Evolutionary conservation across 2,113 vertebrate species (phyloP).

Genomic region (Gavia stellata): DNA sequence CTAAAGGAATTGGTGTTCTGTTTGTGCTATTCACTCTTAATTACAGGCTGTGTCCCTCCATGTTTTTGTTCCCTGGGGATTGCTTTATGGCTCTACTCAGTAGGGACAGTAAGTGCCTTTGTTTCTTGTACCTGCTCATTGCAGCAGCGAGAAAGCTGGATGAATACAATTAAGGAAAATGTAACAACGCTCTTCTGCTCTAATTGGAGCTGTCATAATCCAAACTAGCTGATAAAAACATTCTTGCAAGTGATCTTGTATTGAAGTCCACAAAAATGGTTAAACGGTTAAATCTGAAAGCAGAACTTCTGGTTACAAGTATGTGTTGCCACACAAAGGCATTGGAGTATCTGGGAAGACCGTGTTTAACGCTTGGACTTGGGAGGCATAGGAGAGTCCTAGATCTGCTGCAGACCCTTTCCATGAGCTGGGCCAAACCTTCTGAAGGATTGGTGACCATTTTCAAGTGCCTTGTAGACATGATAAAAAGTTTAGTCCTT

Average conservation of each 20-base stretch:
- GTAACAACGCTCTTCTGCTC: neutral
- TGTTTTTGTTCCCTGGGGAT: neutral
- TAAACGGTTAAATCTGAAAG: neutral
- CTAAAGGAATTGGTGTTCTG: neutral
- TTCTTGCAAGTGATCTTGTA: neutral
- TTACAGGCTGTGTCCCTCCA: neutral
- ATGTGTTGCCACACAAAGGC: neutral
- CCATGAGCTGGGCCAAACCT: neutral
- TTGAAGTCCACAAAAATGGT: neutral
- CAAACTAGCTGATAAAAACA: neutral
- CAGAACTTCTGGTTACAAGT: neutral
- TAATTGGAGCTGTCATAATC: neutral
- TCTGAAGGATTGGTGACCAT: neutral
- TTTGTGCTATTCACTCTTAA: neutral
- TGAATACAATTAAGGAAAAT: neutral
- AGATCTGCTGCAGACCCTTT: neutral
- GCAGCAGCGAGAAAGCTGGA: neutral
- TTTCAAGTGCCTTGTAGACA: neutral
- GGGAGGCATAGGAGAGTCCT: neutral
- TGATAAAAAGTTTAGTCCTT: neutral
- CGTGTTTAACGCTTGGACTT: neutral
- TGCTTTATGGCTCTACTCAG: neutral
- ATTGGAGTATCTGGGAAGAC: neutral
- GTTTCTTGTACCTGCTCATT: neutral
- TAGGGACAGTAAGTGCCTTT: neutral